phyloP scores from a whole-genome alignment of 2,113 vertebrate species.

The Haemorhous mexicanus region DNA sequence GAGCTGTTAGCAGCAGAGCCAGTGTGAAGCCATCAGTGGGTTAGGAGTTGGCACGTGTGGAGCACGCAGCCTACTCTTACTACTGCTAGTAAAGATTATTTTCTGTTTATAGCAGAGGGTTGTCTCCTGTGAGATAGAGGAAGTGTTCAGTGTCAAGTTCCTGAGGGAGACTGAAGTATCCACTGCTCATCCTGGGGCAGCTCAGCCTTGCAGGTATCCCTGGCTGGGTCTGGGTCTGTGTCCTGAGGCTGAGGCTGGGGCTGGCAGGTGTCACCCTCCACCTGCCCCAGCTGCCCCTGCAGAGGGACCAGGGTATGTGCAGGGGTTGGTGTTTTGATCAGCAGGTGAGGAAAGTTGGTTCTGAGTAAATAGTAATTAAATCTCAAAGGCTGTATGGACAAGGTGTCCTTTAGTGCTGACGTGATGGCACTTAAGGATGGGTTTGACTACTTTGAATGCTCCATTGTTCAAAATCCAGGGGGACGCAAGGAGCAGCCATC shows the following conservation, averaged over 20 bases:
- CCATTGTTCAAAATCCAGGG: accelerated
- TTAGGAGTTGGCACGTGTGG: accelerated
- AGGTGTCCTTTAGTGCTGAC: background rate
- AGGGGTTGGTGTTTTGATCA: accelerated
- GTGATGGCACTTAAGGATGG: background rate
- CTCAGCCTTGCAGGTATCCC: accelerated
- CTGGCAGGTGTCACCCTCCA: background rate
- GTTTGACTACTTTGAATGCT: background rate
- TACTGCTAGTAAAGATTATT: background rate
- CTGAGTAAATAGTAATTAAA: background rate
- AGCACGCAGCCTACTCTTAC: background rate
- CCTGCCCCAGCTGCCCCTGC: accelerated
- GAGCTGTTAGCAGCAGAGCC: background rate
- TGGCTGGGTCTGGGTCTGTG: background rate
- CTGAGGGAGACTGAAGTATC: too few relatives aligned
- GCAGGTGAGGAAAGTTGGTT: background rate
- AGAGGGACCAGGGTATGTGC: background rate
- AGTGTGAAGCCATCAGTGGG: background rate
- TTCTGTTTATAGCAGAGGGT: background rate
- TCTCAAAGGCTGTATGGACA: background rate
- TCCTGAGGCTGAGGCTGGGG: background rate
- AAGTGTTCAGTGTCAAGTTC: background rate
- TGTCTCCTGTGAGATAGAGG: background rate
- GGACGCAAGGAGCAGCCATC: background rate
- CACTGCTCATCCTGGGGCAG: accelerated